A percentile compares a stretch with the other conserved stretches of the same genome.
Conservation (phyloP, 2,113 vertebrate genomes). For the Perccottus glenii region DNA sequence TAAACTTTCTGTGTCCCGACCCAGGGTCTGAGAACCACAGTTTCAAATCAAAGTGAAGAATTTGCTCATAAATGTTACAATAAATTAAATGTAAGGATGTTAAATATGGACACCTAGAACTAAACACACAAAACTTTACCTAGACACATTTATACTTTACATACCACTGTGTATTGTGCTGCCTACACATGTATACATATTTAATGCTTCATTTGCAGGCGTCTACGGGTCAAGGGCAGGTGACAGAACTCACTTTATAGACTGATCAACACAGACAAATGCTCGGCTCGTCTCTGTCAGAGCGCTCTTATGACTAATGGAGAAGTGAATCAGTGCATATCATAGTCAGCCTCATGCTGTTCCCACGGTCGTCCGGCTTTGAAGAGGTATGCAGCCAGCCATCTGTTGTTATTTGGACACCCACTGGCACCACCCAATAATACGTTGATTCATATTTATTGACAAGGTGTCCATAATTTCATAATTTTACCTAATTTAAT, state of each 20-base stretch:
- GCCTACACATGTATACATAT: neutral
- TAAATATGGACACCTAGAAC: too few species aligned
- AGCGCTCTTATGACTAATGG: slow-evolving; percentile 51
- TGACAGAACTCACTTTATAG: neutral
- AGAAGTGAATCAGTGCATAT: slow-evolving; percentile 64
- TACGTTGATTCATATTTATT: slow-evolving; percentile 52
- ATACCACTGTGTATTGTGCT: neutral
- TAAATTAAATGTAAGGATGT: too few species aligned
- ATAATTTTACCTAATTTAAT: neutral
- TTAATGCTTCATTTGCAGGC: neutral
- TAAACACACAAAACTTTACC: too few species aligned
- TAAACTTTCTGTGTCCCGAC: too few species aligned
- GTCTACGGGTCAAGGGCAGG: slow-evolving; percentile 2
- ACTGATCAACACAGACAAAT: neutral
- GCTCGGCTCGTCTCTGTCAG: neutral
- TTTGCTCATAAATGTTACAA: too few species aligned
- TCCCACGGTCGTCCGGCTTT: slow-evolving; percentile 50
- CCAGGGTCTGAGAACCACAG: too few species aligned
- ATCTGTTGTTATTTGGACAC: slow-evolving; percentile 71
- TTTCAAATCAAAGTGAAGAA: too few species aligned
- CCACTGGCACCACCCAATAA: slow-evolving; percentile 36
- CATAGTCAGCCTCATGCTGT: slow-evolving; percentile 59
- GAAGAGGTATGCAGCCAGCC: slow-evolving; percentile 62
- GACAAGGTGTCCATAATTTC: slow-evolving; percentile 37
- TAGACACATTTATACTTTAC: too few species aligned